phyloP scores from a whole-genome alignment of 2,888 invertebrate species.

The Thelaira solivaga region DNA sequence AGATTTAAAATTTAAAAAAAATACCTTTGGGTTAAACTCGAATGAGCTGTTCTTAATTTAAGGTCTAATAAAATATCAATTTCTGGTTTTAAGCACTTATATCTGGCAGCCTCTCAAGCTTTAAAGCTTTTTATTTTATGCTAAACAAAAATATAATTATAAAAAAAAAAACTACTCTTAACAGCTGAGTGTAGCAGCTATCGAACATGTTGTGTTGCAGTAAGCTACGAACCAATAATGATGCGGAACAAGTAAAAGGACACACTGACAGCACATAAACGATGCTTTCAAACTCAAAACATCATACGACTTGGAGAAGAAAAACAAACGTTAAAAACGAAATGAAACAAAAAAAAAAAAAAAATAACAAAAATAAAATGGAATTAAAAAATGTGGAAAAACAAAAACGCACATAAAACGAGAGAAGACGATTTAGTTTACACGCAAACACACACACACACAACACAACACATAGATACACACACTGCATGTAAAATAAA shows the following conservation, averaged over 20 bases:
- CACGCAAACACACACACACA: neutral
- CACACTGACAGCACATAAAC: conserved; percentile 14
- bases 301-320: conserved; percentile 36
- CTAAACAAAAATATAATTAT: neutral
- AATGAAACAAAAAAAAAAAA: conserved; percentile 14
- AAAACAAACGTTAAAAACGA: conserved; percentile 17
- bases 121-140: neutral
- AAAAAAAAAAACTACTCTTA: neutral
- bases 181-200: neutral
- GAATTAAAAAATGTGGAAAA: no score
- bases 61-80: no score
- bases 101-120: no score
- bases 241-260: conserved; percentile 13
- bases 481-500: neutral
- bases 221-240: conserved; percentile 11
- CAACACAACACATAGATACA: neutral
- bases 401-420: conserved; percentile 38
- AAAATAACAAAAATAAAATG: neutral
- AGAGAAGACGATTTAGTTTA: conserved; percentile 40
- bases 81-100: no score
- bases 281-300: conserved; percentile 50
- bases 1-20: no score
- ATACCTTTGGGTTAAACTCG: no score
- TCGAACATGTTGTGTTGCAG: conserved; percentile 54
- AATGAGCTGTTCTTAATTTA: no score